phyloP scores from a whole-genome alignment of 2,113 vertebrate genomes.

The Lynx canadensis region DNA sequence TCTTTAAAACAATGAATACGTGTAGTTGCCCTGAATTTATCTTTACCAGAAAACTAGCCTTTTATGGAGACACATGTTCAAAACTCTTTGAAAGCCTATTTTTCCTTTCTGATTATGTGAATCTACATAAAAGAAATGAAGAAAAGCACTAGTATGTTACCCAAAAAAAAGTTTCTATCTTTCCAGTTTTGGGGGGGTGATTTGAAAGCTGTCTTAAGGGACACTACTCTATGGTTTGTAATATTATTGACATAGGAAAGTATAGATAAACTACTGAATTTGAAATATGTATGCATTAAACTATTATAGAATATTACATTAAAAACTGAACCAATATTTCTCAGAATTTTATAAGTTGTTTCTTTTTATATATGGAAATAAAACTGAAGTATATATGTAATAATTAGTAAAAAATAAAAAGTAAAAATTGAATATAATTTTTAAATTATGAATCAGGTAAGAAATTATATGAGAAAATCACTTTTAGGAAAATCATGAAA shows the following conservation, averaged over 20 bases:
- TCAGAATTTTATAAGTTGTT: constrained; percentile 10
- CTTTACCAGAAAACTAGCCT: constrained; percentile 37
- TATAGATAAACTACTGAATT: not conserved
- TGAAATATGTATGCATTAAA: constrained; percentile 35
- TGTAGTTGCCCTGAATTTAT: not conserved
- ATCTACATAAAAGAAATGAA: not conserved
- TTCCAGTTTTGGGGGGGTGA: not conserved
- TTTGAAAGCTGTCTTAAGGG: not conserved
- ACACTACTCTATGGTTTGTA: not conserved
- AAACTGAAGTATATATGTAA: not conserved
- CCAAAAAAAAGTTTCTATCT: constrained; percentile 41
- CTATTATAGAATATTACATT: not conserved
- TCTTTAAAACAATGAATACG: constrained; percentile 37
- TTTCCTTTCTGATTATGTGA: constrained; percentile 1
- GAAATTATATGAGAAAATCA: constrained; percentile 42
- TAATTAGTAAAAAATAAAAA: constrained; percentile 33
- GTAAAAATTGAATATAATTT: not conserved
- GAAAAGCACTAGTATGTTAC: not conserved
- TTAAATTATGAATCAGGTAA: not conserved
- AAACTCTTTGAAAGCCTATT: not conserved
- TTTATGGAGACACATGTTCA: not conserved
- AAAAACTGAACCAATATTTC: not conserved
- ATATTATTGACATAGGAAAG: not conserved
- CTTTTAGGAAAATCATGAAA: not conserved
- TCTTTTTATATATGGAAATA: not conserved